phyloP scores from a whole-genome alignment of 2,888 invertebrate species.

The Tetragonula carbonaria region DNA sequence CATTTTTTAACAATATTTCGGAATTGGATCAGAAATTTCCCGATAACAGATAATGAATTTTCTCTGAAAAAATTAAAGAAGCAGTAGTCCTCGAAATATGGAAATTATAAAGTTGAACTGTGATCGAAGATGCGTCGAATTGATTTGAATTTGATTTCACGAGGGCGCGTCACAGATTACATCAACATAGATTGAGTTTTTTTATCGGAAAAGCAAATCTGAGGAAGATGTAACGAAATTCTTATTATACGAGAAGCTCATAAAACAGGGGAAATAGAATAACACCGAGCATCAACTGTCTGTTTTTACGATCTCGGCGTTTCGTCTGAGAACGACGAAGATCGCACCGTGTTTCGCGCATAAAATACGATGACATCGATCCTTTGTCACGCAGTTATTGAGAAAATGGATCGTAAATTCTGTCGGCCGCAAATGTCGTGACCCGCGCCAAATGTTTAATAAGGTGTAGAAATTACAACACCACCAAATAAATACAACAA shows the following conservation, averaged over 20 bases:
- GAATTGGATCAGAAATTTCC: too few relatives aligned
- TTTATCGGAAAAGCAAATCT: neutral
- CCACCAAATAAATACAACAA: too few relatives aligned
- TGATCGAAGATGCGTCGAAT: too few relatives aligned
- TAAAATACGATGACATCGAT: slow-evolving; percentile 13
- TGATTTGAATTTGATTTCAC: neutral
- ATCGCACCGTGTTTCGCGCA: neutral
- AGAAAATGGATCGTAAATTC: slow-evolving; percentile 38
- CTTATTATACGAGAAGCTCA: slow-evolving; percentile 5
- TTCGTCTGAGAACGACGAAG: slow-evolving; percentile 35
- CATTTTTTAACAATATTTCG: too few relatives aligned
- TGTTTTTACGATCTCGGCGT: slow-evolving; percentile 40
- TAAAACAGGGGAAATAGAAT: slow-evolving; percentile 12
- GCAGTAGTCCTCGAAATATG: too few relatives aligned
- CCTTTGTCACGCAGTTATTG: slow-evolving; percentile 31
- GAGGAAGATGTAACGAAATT: slow-evolving; percentile 2
- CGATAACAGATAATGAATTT: too few relatives aligned
- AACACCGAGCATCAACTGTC: neutral
- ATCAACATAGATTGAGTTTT: neutral
- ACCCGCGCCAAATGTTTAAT: slow-evolving; percentile 19
- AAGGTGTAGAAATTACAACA: slow-evolving; percentile 28
- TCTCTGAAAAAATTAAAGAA: too few relatives aligned
- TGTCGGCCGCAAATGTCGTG: neutral
- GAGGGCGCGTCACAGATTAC: slow-evolving; percentile 4
- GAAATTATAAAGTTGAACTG: neutral